phyloP scores from a whole-genome alignment of 2,113 vertebrate species.

The Donacobius atricapilla region DNA sequence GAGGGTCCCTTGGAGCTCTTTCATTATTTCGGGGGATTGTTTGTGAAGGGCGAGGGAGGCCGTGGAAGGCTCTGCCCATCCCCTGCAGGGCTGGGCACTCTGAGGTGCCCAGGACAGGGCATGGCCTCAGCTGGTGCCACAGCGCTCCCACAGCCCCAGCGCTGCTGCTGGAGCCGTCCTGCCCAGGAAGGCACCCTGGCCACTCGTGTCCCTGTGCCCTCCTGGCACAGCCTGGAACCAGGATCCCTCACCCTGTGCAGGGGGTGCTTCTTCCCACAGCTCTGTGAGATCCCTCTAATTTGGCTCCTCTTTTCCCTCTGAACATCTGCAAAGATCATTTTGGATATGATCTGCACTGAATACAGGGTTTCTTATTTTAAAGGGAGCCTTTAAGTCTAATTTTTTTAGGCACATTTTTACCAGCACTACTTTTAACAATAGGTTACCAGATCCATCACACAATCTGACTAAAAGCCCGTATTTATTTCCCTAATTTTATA shows the following conservation, averaged over 20 bases:
- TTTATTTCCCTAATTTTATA: conserved; percentile 90
- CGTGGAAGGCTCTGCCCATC: accelerated
- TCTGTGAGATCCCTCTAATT: neutral
- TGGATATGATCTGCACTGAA: neutral
- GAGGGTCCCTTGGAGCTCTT: accelerated
- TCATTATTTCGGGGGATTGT: neutral
- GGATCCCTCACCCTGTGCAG: neutral
- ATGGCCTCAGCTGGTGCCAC: accelerated
- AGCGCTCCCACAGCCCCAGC: accelerated
- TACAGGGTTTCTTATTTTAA: conserved; percentile 37
- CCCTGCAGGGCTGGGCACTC: neutral
- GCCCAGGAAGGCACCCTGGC: neutral
- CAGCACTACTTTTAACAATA: conserved; percentile 77
- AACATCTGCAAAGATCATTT: conserved; percentile 49
- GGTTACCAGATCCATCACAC: conserved; percentile 78
- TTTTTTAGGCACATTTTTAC: conserved; percentile 67
- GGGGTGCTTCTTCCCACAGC: conserved; percentile 1
- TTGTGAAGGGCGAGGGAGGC: neutral
- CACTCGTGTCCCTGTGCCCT: neutral
- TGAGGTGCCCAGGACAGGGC: neutral
- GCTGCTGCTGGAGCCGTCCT: neutral
- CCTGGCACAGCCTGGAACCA: accelerated
- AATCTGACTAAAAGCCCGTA: conserved; percentile 79
- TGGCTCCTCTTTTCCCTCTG: neutral
- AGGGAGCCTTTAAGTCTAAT: conserved; percentile 43